Evolutionary conservation across 2,113 vertebrate species (phyloP).

Genomic region (Anolis carolinensis): DNA sequence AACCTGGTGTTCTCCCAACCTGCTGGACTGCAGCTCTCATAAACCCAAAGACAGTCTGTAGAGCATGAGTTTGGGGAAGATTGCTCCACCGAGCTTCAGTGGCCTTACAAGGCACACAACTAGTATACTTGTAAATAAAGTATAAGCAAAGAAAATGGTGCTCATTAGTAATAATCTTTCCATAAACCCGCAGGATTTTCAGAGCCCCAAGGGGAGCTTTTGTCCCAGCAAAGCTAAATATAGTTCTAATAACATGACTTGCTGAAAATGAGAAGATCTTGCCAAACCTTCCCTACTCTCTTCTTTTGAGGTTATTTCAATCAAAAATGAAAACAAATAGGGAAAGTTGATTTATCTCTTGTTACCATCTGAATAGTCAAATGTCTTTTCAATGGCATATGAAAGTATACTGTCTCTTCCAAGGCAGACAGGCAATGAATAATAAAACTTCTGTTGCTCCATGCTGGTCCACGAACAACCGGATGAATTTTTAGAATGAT

Average conservation of each 20-base stretch:
- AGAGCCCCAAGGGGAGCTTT: neutral
- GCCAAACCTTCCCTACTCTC: conserved; percentile 3
- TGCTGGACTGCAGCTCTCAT: neutral
- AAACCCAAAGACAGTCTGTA: neutral
- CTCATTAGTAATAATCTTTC: conserved; percentile 3
- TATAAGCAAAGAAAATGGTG: neutral
- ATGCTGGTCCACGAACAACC: neutral
- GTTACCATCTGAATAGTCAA: neutral
- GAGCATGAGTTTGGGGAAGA: no score
- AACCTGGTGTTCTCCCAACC: no score
- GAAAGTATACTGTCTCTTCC: neutral
- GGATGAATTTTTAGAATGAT: neutral
- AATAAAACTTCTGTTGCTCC: neutral
- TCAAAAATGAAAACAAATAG: neutral
- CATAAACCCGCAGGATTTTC: conserved; percentile 22
- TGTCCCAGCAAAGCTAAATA: conserved; percentile 46
- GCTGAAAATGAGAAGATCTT: conserved; percentile 10
- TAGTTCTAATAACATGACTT: conserved; percentile 29
- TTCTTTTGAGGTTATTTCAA: neutral
- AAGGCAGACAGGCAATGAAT: fast-evolving
- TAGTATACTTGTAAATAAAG: fast-evolving
- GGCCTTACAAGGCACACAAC: fast-evolving
- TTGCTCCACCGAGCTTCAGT: fast-evolving
- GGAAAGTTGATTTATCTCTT: neutral
- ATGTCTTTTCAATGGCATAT: neutral